Evolutionary conservation across 2,797 vertebrate species (phyloP).

Genomic region (Neosilurus mollespiculum): DNA sequence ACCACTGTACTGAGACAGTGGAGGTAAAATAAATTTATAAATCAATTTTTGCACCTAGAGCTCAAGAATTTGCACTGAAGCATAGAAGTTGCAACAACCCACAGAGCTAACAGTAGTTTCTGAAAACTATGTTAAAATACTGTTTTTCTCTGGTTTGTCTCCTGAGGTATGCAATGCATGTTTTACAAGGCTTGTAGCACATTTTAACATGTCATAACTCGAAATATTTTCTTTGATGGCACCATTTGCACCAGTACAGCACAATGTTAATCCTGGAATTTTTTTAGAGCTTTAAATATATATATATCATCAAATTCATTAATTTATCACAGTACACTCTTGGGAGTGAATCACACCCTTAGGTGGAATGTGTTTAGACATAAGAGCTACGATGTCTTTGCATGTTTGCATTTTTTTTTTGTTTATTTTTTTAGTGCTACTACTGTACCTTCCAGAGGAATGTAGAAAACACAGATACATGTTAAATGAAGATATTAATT

Average conservation of each 20-base stretch:
- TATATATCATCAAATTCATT: background rate
- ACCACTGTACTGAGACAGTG: background rate
- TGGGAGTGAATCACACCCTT: background rate
- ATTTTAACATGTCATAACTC: slow-evolving; percentile 1
- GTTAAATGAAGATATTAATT: background rate
- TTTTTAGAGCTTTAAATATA: background rate
- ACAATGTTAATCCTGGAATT: background rate
- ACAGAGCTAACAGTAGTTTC: background rate
- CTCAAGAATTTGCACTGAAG: background rate
- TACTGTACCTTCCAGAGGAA: background rate
- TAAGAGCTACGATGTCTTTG: background rate
- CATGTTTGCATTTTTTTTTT: background rate
- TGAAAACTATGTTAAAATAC: background rate
- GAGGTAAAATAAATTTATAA: background rate
- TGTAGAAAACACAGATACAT: background rate
- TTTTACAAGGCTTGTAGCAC: background rate
- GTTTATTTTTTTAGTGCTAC: background rate
- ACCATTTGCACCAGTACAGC: background rate
- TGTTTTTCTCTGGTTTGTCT: background rate
- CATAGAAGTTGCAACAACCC: background rate
- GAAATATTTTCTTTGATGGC: background rate
- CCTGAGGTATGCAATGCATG: background rate
- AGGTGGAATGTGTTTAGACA: slow-evolving; percentile 9
- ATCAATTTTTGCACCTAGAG: background rate
- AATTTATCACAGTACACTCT: background rate